phyloP scores from a whole-genome alignment of 2,113 vertebrate species.

The Rhinopomastus cyanomelas region DNA sequence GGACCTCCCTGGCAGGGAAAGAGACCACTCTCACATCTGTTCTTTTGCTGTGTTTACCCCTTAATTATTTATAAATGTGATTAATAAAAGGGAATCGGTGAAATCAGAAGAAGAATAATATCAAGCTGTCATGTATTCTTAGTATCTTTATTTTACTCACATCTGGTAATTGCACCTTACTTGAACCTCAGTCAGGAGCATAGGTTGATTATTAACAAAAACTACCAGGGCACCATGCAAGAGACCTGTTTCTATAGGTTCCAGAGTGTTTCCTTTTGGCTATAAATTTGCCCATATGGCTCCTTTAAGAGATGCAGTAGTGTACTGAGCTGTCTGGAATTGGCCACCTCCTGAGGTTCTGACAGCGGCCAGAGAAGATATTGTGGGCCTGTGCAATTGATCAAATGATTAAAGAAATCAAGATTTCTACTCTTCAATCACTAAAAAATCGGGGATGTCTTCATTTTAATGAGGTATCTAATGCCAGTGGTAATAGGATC shows the following conservation, averaged over 20 bases:
- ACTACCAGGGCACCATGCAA: background rate
- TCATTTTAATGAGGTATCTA: background rate
- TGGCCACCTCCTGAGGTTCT: slow-evolving; percentile 7
- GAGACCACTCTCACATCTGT: background rate
- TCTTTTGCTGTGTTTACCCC: background rate
- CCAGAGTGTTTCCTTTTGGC: background rate
- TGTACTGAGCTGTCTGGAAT: slow-evolving; percentile 23
- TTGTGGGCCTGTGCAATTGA: background rate
- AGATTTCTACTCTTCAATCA: background rate
- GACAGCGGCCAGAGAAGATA: slow-evolving; percentile 20
- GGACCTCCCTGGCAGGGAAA: too few species aligned
- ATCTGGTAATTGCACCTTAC: background rate
- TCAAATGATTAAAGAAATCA: background rate
- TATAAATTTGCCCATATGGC: slow-evolving; percentile 19
- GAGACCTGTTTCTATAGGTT: background rate
- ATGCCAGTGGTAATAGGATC: background rate
- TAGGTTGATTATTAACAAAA: background rate
- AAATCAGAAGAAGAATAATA: background rate
- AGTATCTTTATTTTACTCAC: background rate
- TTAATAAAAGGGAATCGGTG: background rate
- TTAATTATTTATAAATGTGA: background rate
- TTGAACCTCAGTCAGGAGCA: background rate
- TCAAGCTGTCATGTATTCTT: background rate
- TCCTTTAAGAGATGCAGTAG: slow-evolving; percentile 1
- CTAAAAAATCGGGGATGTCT: background rate